Evolutionary conservation across 2,797 vertebrate species (phyloP).

Genomic region (Columba guinea): DNA sequence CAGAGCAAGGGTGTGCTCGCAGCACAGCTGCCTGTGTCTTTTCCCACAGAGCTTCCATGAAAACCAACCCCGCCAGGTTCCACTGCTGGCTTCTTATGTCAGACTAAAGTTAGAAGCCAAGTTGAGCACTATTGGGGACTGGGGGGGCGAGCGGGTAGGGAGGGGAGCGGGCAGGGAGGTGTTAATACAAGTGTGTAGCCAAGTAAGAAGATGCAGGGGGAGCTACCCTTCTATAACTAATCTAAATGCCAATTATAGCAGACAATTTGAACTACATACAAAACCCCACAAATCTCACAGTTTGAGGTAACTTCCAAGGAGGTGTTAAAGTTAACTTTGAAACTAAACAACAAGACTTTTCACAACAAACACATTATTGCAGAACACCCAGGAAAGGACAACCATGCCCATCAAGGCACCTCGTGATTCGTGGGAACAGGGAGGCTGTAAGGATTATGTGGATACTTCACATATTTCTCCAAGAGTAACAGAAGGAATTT

Average conservation of each 20-base stretch:
- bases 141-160: not conserved
- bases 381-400: not conserved
- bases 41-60: slow-evolving; percentile 34
- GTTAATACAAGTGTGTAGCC: slow-evolving; percentile 5
- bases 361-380: not conserved
- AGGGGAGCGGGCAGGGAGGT: not conserved
- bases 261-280: not conserved
- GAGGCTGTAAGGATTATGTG: not conserved
- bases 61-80: slow-evolving; percentile 60
- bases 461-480: slow-evolving; percentile 9
- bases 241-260: not conserved
- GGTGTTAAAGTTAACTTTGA: slow-evolving; percentile 16
- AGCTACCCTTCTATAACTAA: not conserved
- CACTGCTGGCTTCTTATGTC: slow-evolving; percentile 18
- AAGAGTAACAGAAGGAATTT: not conserved
- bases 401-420: not conserved
- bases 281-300: slow-evolving; percentile 1
- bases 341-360: not conserved
- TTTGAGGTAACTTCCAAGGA: not conserved
- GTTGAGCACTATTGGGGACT: slow-evolving; percentile 4
- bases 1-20: not conserved
- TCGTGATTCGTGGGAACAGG: not conserved
- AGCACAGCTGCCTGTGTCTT: not conserved
- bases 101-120: slow-evolving; percentile 65
- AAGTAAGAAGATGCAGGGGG: not conserved